phyloP scores from a whole-genome alignment of 2,113 vertebrate genomes.

The Elaphurus davidianus region DNA sequence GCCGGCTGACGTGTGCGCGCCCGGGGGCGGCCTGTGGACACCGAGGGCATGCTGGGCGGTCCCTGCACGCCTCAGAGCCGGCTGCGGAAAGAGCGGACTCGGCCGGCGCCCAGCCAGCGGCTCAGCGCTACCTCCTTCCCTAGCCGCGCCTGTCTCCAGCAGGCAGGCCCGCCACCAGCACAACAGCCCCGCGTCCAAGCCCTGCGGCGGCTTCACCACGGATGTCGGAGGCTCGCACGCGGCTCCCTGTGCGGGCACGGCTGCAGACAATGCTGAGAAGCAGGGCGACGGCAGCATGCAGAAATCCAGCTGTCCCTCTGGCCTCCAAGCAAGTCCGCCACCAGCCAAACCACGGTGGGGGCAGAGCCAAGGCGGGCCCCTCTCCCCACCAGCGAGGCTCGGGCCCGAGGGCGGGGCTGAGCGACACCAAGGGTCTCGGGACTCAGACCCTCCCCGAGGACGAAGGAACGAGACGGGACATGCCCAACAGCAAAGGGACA shows the following conservation, averaged over 20 bases:
- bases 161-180: not conserved
- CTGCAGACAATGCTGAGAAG: not conserved
- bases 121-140: not conserved
- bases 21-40: not conserved
- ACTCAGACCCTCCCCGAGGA: not conserved
- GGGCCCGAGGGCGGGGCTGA: rapidly evolving
- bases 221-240: rapidly evolving
- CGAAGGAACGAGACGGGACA: rapidly evolving
- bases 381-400: not conserved
- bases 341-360: rapidly evolving
- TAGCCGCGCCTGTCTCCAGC: rapidly evolving
- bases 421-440: rapidly evolving
- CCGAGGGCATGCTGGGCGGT: rapidly evolving
- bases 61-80: not conserved
- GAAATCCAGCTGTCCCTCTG: rapidly evolving
- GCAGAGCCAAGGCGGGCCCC: too few relatives aligned
- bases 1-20: rapidly evolving
- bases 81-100: not conserved
- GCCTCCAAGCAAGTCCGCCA: too few relatives aligned
- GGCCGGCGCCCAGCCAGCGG: not conserved
- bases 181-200: not conserved
- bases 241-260: not conserved
- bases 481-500: not conserved
- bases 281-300: rapidly evolving
- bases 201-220: rapidly evolving